Conservation (phyloP, 2,797 vertebrate genomes). For the Pseudochirops corinnae region DNA sequence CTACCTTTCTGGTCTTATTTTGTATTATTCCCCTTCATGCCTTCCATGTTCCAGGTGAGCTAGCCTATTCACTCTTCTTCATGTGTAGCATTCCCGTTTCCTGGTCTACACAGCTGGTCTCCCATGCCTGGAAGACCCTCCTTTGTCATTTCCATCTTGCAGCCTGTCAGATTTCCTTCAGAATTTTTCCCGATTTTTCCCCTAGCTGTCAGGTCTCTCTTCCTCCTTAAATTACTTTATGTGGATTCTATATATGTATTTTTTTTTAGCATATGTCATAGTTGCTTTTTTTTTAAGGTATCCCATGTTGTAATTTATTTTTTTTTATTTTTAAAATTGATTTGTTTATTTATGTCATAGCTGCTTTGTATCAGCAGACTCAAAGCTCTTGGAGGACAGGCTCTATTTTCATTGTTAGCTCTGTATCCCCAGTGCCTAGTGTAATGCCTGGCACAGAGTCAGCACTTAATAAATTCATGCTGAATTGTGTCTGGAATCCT, state of each 20-base stretch:
- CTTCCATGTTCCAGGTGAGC: background rate
- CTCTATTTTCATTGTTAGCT: background rate
- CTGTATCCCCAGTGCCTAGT: background rate
- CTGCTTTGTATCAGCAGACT: background rate
- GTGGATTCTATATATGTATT: background rate
- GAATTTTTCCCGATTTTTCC: background rate
- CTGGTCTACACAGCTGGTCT: background rate
- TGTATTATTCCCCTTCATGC: background rate
- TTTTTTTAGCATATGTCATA: background rate
- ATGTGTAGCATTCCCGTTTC: background rate
- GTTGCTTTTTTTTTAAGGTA: background rate
- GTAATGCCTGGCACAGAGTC: background rate
- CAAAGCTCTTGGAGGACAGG: background rate
- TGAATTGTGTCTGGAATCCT: background rate
- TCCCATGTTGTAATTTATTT: too few relatives aligned
- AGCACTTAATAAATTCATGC: background rate
- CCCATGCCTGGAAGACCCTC: background rate
- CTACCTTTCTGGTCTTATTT: background rate
- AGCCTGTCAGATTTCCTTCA: background rate
- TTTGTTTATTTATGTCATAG: background rate
- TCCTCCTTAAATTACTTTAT: background rate
- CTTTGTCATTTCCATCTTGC: background rate
- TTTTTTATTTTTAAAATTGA: too few relatives aligned
- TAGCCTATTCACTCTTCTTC: background rate
- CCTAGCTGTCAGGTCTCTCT: background rate